Conservation (phyloP, 2,113 vertebrate species). For the Motacilla alba region DNA sequence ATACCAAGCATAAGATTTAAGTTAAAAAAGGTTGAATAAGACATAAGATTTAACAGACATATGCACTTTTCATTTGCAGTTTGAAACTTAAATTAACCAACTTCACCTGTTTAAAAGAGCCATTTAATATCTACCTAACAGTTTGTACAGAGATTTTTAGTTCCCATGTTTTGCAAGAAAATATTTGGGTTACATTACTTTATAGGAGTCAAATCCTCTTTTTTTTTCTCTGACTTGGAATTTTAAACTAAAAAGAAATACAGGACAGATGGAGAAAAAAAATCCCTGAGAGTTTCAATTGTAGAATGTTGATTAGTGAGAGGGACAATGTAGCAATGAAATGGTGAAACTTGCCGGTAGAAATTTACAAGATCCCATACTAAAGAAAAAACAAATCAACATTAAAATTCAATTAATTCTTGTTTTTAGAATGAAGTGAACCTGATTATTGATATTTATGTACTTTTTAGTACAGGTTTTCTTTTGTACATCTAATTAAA, state of each 20-base stretch:
- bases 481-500: constrained; percentile 22
- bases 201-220: neutral
- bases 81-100: neutral
- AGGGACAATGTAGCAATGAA: neutral
- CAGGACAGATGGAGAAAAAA: neutral
- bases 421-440: constrained; percentile 25
- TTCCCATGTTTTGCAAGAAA: neutral
- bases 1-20: neutral
- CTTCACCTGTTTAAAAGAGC: neutral
- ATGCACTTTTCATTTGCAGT: neutral
- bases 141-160: neutral
- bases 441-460: constrained; percentile 25
- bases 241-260: neutral
- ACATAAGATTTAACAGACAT: neutral
- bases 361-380: neutral
- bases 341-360: neutral
- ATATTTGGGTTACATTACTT: neutral
- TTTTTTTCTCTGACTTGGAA: neutral
- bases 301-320: neutral
- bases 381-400: neutral
- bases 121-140: neutral
- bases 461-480: neutral
- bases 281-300: neutral
- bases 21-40: neutral
- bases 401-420: constrained; percentile 20